Conservation (phyloP, 1,140 invertebrate genomes). For the Cotesia vestalis region DNA sequence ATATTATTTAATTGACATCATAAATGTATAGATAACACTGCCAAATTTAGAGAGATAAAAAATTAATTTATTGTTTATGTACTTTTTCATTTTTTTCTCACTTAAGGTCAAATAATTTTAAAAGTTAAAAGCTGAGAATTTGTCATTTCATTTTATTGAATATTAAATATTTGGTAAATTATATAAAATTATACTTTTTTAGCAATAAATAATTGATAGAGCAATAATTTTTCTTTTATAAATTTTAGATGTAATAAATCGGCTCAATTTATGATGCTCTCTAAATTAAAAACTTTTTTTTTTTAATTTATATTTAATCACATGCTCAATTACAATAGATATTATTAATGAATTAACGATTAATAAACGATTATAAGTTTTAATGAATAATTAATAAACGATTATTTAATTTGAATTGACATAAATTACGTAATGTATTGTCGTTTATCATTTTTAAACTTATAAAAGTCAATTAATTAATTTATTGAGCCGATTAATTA, state of each 20-base stretch:
- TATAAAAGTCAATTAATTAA: background rate
- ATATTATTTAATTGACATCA: background rate
- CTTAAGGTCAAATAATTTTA: background rate
- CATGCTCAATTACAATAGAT: background rate
- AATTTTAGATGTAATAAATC: background rate
- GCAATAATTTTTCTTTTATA: constrained; percentile 1
- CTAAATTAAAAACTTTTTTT: background rate
- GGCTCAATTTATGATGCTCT: background rate
- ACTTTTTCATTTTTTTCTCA: background rate
- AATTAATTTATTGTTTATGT: background rate
- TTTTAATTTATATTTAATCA: background rate
- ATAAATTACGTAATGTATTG: too few relatives aligned
- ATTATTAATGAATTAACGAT: background rate
- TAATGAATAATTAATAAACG: background rate
- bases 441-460: constrained; percentile 20
- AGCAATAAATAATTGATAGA: background rate
- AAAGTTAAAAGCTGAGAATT: background rate
- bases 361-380: background rate
- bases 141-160: background rate
- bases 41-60: constrained; percentile 5
- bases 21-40: constrained; percentile 6
- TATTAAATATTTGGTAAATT: too few relatives aligned
- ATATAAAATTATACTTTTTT: too few relatives aligned
- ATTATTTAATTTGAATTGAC: background rate
- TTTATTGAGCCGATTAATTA: background rate